phyloP scores from a whole-genome alignment of 2,113 vertebrate genomes.

The Zosterops pallidus region DNA sequence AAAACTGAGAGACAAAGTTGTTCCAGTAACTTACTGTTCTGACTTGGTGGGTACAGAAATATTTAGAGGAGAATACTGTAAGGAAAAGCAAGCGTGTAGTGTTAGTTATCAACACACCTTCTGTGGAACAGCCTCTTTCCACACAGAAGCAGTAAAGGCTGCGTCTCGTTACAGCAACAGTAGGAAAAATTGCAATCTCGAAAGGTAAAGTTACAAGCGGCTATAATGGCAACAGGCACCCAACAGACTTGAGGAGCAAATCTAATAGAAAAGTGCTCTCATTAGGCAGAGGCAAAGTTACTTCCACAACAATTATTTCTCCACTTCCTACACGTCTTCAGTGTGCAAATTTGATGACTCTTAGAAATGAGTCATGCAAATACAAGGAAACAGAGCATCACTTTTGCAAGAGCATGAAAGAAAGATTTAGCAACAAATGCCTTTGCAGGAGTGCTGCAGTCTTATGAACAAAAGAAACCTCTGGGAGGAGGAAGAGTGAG shows the following conservation, averaged over 20 bases:
- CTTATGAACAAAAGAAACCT: not conserved
- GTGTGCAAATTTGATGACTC: not conserved
- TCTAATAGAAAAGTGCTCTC: not conserved
- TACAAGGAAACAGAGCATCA: not conserved
- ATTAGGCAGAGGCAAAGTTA: not conserved
- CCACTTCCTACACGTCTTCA: not conserved
- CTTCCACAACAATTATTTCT: not conserved
- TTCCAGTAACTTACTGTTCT: not conserved
- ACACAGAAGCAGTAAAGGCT: not conserved
- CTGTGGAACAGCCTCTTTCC: not conserved
- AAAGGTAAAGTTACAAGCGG: not conserved
- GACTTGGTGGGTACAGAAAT: not conserved
- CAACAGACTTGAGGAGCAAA: not conserved
- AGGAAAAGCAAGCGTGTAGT: rapidly evolving
- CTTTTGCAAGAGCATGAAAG: not conserved
- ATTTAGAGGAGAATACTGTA: not conserved
- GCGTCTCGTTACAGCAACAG: not conserved
- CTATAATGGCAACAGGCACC: not conserved
- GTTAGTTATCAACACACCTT: not conserved
- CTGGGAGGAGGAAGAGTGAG: not conserved
- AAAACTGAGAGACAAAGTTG: not conserved
- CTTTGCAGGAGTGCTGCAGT: not conserved
- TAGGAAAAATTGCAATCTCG: not conserved
- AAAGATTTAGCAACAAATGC: not conserved
- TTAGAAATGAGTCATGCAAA: not conserved